Conservation (phyloP, 2,888 invertebrate species). For the Watsonalla binaria region DNA sequence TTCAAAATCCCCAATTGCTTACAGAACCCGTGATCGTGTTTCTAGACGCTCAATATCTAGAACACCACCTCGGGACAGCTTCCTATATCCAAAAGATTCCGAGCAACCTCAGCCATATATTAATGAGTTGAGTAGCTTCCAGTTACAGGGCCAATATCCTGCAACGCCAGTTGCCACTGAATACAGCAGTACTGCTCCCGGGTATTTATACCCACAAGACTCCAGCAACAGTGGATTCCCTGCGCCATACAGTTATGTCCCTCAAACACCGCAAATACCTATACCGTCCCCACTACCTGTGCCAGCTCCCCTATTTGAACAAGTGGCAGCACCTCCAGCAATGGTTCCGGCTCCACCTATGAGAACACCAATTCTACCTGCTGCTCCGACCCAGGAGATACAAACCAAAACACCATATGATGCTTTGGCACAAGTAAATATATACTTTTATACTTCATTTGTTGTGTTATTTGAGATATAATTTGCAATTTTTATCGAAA, state of each 20-base stretch:
- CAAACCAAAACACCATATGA: constrained; percentile 43
- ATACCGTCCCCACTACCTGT: constrained; percentile 24
- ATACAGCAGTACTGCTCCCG: constrained; percentile 16
- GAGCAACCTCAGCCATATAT: constrained; percentile 6
- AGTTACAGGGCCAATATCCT: not conserved
- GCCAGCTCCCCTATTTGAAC: constrained; percentile 24
- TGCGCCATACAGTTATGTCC: constrained; percentile 1
- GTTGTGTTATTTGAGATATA: constrained; percentile 5
- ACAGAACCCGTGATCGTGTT: constrained; percentile 11
- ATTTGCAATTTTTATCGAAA: constrained; percentile 18
- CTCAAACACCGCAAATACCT: constrained; percentile 13
- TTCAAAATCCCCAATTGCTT: constrained; percentile 14
- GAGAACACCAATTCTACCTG: constrained; percentile 21
- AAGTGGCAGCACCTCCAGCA: constrained; percentile 15
- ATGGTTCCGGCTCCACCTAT: constrained; percentile 38
- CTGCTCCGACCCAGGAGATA: constrained; percentile 9
- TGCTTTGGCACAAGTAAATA: constrained; percentile 69
- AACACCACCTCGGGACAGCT: constrained; percentile 32
- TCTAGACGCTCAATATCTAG: constrained; percentile 18
- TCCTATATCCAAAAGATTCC: constrained; percentile 40
- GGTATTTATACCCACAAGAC: constrained; percentile 25
- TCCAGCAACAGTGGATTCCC: constrained; percentile 18
- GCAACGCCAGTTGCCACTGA: constrained; percentile 5
- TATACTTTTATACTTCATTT: constrained; percentile 6
- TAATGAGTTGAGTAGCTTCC: not conserved